Percentiles rank a stretch among this genome's conserved stretches.
Evolutionary conservation across 2,797 vertebrate genomes (phyloP).

Genomic region (Sebastes vulpes): DNA sequence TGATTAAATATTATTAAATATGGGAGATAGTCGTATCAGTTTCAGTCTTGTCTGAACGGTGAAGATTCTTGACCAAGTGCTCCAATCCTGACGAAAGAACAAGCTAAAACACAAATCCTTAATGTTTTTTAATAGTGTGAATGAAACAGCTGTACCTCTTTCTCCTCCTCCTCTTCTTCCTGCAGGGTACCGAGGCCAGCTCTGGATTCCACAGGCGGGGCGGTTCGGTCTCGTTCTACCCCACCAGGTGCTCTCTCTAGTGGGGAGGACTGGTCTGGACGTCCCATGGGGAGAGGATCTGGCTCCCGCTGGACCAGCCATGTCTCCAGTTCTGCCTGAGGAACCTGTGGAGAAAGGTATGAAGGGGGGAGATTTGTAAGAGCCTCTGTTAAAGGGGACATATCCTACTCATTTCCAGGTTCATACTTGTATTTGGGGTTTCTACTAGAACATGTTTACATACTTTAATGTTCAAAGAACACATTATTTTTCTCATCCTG

Average conservation of each 20-base stretch:
- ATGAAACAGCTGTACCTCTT: conserved; percentile 84
- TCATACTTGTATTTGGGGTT: too few species aligned
- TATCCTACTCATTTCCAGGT: not conserved
- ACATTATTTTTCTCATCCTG: too few species aligned
- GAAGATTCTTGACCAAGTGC: too few species aligned
- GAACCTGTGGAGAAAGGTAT: conserved; percentile 77
- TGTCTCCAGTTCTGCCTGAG: conserved; percentile 88
- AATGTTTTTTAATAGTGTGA: not conserved
- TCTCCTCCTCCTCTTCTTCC: conserved; percentile 74
- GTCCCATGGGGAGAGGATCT: conserved; percentile 80
- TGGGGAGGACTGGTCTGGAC: conserved; percentile 73
- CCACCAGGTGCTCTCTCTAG: conserved; percentile 77
- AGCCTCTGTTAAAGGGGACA: not conserved
- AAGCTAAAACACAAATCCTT: not conserved
- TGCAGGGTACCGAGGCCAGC: not conserved
- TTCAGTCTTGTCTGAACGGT: not conserved
- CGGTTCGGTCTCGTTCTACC: conserved; percentile 74
- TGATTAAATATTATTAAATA: too few species aligned
- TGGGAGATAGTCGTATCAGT: too few species aligned
- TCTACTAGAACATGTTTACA: too few species aligned
- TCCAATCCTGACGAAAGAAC: not conserved
- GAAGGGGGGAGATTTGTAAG: not conserved
- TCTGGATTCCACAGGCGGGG: conserved; percentile 64
- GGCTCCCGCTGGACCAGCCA: conserved; percentile 93
- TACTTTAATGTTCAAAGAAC: too few species aligned